phyloP scores from a whole-genome alignment of 2,797 vertebrate species.

The Oreonectes daqikongensis region DNA sequence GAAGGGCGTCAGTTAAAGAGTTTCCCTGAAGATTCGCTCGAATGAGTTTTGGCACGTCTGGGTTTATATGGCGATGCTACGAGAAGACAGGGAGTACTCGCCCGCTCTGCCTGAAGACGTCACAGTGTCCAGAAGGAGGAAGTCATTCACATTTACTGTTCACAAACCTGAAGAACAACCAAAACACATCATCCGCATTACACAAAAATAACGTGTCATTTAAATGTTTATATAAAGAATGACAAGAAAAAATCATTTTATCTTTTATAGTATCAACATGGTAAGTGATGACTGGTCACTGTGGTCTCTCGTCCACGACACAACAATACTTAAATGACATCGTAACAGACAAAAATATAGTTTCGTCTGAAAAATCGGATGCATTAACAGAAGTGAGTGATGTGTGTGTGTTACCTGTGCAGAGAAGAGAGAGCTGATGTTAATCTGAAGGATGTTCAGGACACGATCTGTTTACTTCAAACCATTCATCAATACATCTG shows the following conservation, averaged over 20 bases:
- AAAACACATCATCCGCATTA: not conserved
- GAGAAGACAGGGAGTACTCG: slow-evolving; percentile 8
- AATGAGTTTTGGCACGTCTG: slow-evolving; percentile 73
- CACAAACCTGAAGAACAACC: slow-evolving; percentile 55
- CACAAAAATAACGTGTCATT: no score
- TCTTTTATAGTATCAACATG: no score
- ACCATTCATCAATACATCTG: slow-evolving; percentile 97
- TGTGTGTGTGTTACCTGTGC: slow-evolving; percentile 75
- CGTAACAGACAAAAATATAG: no score
- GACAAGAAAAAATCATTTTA: no score
- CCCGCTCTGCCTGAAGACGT: slow-evolving; percentile 30
- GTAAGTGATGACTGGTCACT: no score
- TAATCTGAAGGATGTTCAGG: slow-evolving; percentile 95
- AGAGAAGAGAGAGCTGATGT: slow-evolving; percentile 69
- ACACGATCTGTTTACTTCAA: slow-evolving; percentile 95
- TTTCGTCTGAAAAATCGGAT: no score
- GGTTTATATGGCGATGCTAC: slow-evolving; percentile 59
- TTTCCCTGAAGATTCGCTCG: slow-evolving; percentile 74
- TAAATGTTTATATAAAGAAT: no score
- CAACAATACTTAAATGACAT: no score
- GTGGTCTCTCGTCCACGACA: no score
- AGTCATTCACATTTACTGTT: slow-evolving; percentile 44
- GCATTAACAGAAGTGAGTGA: not conserved
- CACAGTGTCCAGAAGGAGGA: slow-evolving; percentile 54
- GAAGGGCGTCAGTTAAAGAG: slow-evolving; percentile 58